phyloP scores from a whole-genome alignment of 2,888 invertebrate genomes.

The Watsonalla cultraria region DNA sequence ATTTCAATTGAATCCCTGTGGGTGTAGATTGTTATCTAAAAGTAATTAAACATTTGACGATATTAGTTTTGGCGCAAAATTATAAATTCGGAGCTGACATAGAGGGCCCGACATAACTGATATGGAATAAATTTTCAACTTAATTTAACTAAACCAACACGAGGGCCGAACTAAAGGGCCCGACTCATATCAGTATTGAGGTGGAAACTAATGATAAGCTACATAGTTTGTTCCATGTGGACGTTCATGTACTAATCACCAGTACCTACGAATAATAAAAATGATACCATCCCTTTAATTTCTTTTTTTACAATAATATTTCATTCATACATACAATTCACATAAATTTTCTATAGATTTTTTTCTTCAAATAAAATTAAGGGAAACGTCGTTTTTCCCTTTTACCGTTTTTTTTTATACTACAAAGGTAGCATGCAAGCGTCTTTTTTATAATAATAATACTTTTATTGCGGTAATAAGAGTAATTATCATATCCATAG shows the following conservation, averaged over 20 bases:
- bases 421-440: too few relatives aligned
- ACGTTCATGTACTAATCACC: conserved; percentile 20
- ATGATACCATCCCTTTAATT: too few relatives aligned
- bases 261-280: conserved; percentile 5
- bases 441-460: too few relatives aligned
- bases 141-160: conserved; percentile 76
- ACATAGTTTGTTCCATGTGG: conserved; percentile 39
- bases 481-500: too few relatives aligned
- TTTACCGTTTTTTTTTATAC: too few relatives aligned
- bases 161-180: conserved; percentile 65
- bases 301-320: too few relatives aligned
- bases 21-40: conserved; percentile 49
- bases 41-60: conserved; percentile 47
- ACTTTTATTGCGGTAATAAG: too few relatives aligned
- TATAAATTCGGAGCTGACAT: conserved; percentile 73
- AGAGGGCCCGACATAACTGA: conserved; percentile 57
- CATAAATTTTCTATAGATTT: too few relatives aligned
- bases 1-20: conserved; percentile 21
- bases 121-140: conserved; percentile 78
- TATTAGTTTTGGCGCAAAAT: conserved; percentile 66
- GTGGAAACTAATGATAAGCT: conserved; percentile 75
- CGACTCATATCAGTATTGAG: conserved; percentile 68
- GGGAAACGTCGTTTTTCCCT: too few relatives aligned
- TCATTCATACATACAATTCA: too few relatives aligned
- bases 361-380: too few relatives aligned